Evolutionary conservation across 2,888 invertebrate genomes (phyloP), one percentile per base, ranked within the genome.

Genomic region (Amblyjoppa proteus): DNA sequence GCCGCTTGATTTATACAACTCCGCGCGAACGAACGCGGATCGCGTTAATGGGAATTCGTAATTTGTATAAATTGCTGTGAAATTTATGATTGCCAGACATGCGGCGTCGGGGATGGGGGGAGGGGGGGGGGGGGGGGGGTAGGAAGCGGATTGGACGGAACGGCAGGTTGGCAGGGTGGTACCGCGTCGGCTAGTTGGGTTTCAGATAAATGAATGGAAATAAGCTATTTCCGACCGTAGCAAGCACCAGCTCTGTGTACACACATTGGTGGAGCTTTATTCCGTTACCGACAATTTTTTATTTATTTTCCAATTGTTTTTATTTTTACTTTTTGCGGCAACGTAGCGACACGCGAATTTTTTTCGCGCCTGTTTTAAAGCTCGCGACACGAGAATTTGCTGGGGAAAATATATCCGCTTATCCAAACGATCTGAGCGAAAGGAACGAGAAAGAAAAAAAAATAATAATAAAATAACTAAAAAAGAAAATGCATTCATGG

Each of bases 11-110:
- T 92, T 91, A 91, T 90, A 88, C 88, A 88, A 88, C 88, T 84
- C 83, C 84, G 82, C 61, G 78, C 81, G 83, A 87, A 87, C 84
- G 88, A 86, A 85, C 83, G 84, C 77, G 79, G 80, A 82, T 81
- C 84, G 88, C 84, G 89, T 90, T 91, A 91, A 92, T 91, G 90
- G 89, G 87, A 87, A 88, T 88, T 83, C 83, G 88, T 90, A 92
- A 92, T 92, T 92, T 90, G 90, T 90, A 90, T 91, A 91, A 91
- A 92, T 91, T 90, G 88, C 86, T 45, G 16, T 74, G 70, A 77
- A 90, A 92, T 91, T 92, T 91, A 91, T 91, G 88, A 89, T 89
- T 87, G 82, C 88, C 83, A 58, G 71, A 77, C 64, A 53, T 25
- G 58, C 11, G 58, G 64, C 56, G 80, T 71, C 82, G 77, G 76